phyloP scores from a whole-genome alignment of 2,113 vertebrate species.

The Lampris incognitus region DNA sequence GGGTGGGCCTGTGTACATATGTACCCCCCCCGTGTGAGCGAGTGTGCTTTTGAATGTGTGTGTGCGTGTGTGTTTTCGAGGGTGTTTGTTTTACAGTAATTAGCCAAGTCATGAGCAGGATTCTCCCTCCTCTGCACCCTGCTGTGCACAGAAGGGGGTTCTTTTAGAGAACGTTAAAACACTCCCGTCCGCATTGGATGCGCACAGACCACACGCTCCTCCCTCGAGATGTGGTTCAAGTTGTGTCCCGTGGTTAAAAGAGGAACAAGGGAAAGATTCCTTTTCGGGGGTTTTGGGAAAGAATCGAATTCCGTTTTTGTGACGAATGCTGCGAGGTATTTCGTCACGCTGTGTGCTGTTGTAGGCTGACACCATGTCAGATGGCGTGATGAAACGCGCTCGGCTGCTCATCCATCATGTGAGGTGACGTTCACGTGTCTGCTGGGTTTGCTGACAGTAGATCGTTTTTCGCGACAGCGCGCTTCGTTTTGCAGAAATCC shows the following conservation, averaged over 20 bases:
- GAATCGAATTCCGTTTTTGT: constrained; percentile 12
- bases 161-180: too few relatives aligned
- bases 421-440: constrained; percentile 43
- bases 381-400: constrained; percentile 32
- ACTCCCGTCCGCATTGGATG: too few relatives aligned
- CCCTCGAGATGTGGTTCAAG: too few relatives aligned
- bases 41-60: constrained; percentile 2
- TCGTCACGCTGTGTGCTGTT: constrained; percentile 31
- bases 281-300: background rate
- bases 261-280: too few relatives aligned
- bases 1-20: background rate
- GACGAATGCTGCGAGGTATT: constrained; percentile 37
- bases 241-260: too few relatives aligned
- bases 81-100: background rate
- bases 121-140: background rate
- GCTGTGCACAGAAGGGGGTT: too few relatives aligned
- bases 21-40: background rate
- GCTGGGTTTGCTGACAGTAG: constrained; percentile 56
- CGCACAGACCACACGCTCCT: too few relatives aligned
- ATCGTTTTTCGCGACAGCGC: constrained; percentile 46
- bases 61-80: background rate
- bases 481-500: constrained; percentile 49
- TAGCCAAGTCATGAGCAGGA: too few relatives aligned
- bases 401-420: constrained; percentile 52
- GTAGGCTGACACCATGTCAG: constrained; percentile 2